phyloP scores from a whole-genome alignment of 2,888 invertebrate genomes.

The Calameuta filiformis region DNA sequence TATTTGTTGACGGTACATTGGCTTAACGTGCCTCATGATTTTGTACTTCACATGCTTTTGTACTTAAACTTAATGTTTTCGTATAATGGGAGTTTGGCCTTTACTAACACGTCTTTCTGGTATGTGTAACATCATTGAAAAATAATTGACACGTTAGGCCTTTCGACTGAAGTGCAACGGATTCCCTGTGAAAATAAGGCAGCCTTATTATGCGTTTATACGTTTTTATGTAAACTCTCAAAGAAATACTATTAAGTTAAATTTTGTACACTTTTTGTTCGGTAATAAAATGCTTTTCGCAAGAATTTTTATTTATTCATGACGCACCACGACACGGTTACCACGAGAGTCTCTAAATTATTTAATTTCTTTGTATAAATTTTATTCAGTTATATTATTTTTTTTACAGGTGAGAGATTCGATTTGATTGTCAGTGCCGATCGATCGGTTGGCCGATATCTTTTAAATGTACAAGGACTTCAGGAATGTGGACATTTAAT shows the following conservation, averaged over 20 bases:
- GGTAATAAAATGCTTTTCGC: slow-evolving; percentile 30
- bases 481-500: slow-evolving; percentile 67
- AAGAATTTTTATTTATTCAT: background rate
- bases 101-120: background rate
- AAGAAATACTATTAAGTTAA: slow-evolving; percentile 18
- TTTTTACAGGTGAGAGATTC: slow-evolving; percentile 72
- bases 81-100: background rate
- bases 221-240: slow-evolving; percentile 26
- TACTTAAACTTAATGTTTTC: background rate
- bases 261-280: slow-evolving; percentile 34
- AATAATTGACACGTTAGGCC: background rate
- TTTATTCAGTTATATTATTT: slow-evolving; percentile 2
- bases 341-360: background rate
- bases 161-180: background rate
- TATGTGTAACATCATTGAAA: background rate
- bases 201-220: slow-evolving; percentile 21
- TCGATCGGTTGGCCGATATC: slow-evolving; percentile 69
- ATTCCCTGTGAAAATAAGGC: slow-evolving; percentile 20
- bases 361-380: background rate
- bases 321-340: background rate
- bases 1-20: background rate
- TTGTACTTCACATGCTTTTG: too few relatives aligned
- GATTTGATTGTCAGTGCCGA: slow-evolving; percentile 71
- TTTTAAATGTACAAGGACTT: slow-evolving; percentile 69
- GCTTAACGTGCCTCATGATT: background rate